These are phyloP conservation scores for Leptinotarsa undecemlineata DNA, from an alignment of 1,140 invertebrate species.

Conservation along the genomic window DNA sequence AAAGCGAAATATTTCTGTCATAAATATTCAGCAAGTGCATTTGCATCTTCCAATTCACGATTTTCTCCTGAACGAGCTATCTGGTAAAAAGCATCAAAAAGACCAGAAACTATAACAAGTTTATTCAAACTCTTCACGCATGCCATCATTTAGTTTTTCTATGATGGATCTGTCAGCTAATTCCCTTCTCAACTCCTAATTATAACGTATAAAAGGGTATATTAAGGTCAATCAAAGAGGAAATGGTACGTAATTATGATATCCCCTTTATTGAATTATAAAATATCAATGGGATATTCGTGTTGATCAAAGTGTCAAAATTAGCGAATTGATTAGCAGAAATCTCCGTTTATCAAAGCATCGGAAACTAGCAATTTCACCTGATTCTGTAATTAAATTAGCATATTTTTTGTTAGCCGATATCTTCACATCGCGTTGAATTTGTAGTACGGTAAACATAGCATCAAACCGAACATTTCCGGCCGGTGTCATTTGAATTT, in stretches of 20 bases:
- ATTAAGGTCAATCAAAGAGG: not conserved
- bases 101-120: no score
- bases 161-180: constrained; percentile 2
- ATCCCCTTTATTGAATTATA: not conserved
- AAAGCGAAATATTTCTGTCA: no score
- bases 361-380: not conserved
- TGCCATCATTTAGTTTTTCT: not conserved
- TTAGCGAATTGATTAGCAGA: not conserved
- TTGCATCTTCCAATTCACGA: no score
- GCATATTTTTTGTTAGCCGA: not conserved
- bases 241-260: not conserved
- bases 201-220: not conserved
- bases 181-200: not conserved
- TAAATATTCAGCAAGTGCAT: no score
- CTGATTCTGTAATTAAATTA: constrained; percentile 1
- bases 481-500: no score
- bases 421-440: not conserved
- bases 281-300: not conserved
- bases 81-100: no score
- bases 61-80: no score
- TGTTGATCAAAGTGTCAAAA: constrained; percentile 1
- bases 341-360: not conserved
- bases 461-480: no score
- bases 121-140: not conserved
- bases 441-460: not conserved